phyloP scores from a whole-genome alignment of 2,113 vertebrate genomes.

The Aramus guarauna region DNA sequence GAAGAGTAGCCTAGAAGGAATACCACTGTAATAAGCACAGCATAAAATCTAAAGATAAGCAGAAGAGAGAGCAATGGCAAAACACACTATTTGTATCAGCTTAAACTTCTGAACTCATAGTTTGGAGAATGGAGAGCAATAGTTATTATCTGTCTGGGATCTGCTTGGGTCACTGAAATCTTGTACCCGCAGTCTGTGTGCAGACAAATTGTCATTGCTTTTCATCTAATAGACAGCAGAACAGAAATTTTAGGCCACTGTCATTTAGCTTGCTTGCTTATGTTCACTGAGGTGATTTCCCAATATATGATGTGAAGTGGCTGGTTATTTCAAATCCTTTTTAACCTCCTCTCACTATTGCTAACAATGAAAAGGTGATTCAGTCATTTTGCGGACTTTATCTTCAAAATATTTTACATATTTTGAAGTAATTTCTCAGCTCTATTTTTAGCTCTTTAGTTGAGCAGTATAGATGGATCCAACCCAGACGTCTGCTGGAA shows the following conservation, averaged over 20 bases:
- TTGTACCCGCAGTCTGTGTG: background rate
- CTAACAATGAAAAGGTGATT: background rate
- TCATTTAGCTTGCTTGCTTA: background rate
- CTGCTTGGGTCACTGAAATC: background rate
- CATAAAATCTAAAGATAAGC: conserved; percentile 12
- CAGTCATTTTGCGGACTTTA: background rate
- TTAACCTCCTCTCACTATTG: background rate
- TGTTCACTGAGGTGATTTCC: background rate
- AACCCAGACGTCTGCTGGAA: background rate
- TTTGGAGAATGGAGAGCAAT: background rate
- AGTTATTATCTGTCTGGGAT: conserved; percentile 11
- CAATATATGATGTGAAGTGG: background rate
- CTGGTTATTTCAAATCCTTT: background rate
- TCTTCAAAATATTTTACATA: background rate
- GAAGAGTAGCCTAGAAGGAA: conserved; percentile 3
- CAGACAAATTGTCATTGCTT: background rate
- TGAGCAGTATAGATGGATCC: background rate
- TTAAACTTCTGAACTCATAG: conserved; percentile 27
- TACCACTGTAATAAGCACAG: background rate
- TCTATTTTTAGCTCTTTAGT: background rate
- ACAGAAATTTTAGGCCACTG: background rate
- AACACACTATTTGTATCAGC: background rate
- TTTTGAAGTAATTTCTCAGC: background rate
- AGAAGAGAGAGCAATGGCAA: background rate
- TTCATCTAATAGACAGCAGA: background rate